Base-by-base conservation (phyloP, 2,797 vertebrate species). In the Saxicola maurus region DNA sequence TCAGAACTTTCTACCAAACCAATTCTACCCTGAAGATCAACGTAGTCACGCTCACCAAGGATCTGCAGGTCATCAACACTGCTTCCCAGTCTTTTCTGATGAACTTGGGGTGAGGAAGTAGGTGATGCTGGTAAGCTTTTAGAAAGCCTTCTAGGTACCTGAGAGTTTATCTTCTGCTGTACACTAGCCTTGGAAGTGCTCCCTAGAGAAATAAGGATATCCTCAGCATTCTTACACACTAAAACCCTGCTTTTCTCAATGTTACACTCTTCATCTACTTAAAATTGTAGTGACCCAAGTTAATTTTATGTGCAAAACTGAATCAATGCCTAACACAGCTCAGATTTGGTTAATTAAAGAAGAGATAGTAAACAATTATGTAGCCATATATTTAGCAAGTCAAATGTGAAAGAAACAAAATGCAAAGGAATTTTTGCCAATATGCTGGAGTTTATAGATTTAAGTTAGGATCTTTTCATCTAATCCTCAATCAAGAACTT, bases 111-210 rank as follows among this genome's bases (percentile, higher is more conserved):
- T 57, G 98, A 98, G 35, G 96, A 93, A 83, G 97, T 96, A 1
- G 98, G 98, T 46, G 98, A 98, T 2, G 97, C 93, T 42, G 97
- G 97, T 24, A 97, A 92, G 65, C 98, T 98, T 82, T 97, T 98
- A 38, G 97, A 98, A 14, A 97, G 98, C 56, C 97, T 94, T 43
- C 94, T 93, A 17, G 86, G 91, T 49, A 81, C 92, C 49, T 97
- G 93, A 37, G 38, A 75, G 43, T 55, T 71, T 51, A 68, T 37
- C 60, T 61, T 60, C 55, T 59, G 81, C 25, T 84, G 81, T 52
- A 89, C 49, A 10, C 53, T n/a, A 74, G 68, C 9, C 40, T 9
- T 89, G 16, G 81, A 93, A 82, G 42, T 14, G 24, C 17, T 77
- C 64, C 80, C 97, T 97, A 66, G 55, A 43, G 76, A 92, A 92